phyloP scores from a whole-genome alignment of 53 echinoderm and acorn worm species.

The Hippasteria phrygiana region DNA sequence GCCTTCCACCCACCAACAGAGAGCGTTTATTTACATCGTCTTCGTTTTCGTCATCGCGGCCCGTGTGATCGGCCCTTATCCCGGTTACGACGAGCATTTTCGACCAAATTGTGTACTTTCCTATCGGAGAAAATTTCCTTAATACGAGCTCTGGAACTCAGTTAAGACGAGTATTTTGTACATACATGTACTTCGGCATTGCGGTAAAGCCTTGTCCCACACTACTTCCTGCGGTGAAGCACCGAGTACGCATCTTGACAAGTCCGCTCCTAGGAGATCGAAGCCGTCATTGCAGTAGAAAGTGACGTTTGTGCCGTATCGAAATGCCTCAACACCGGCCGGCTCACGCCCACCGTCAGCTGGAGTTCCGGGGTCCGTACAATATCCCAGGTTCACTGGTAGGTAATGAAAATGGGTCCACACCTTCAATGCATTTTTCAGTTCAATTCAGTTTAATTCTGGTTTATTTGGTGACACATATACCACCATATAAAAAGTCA shows the following conservation, averaged over 20 bases:
- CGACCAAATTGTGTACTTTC: too few species aligned
- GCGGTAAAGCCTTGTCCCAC: slow-evolving; percentile 16
- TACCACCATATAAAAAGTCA: too few species aligned
- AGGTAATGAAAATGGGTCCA: not conserved
- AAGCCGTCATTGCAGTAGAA: slow-evolving; percentile 51
- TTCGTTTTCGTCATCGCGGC: too few species aligned
- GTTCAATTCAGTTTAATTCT: not conserved
- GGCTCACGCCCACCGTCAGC: slow-evolving; percentile 59
- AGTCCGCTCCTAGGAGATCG: slow-evolving; percentile 20
- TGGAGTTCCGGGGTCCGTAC: slow-evolving; percentile 69
- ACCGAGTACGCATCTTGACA: slow-evolving; percentile 28
- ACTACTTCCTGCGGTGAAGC: slow-evolving; percentile 8
- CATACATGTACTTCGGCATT: slow-evolving; percentile 33
- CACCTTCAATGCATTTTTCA: not conserved
- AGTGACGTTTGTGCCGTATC: slow-evolving; percentile 22
- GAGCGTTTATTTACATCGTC: too few species aligned
- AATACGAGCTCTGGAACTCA: too few species aligned
- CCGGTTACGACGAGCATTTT: too few species aligned
- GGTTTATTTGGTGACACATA: too few species aligned
- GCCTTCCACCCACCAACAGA: too few species aligned
- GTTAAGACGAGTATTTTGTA: too few species aligned
- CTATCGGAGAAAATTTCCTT: too few species aligned
- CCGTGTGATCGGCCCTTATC: too few species aligned
- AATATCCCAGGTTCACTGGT: slow-evolving; percentile 77
- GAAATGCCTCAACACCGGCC: not conserved